Evolutionary conservation across 2,797 vertebrate species (phyloP).

Genomic region (Numenius phaeopus): DNA sequence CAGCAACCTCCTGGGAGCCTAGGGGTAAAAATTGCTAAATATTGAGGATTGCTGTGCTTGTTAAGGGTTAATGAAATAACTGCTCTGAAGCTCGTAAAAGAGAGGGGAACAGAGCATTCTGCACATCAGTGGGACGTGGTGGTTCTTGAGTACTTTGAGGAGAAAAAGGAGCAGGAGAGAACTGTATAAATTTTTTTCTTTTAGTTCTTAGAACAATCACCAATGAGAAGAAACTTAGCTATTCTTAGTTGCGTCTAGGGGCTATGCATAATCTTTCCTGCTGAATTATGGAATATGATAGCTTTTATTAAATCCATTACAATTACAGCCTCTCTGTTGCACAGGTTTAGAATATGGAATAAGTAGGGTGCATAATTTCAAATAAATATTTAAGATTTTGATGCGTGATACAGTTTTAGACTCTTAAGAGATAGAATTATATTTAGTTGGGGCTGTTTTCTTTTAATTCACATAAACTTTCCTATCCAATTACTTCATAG

Average conservation of each 20-base stretch:
- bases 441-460: slow-evolving; percentile 44
- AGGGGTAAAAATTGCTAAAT: background rate
- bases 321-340: slow-evolving; percentile 67
- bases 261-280: slow-evolving; percentile 70
- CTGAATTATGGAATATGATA: slow-evolving; percentile 77
- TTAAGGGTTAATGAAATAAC: slow-evolving; percentile 8
- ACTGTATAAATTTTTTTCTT: background rate
- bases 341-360: slow-evolving; percentile 79
- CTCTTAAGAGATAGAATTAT: slow-evolving; percentile 54
- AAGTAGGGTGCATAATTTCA: slow-evolving; percentile 81
- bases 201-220: slow-evolving; percentile 57
- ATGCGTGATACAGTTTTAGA: slow-evolving; percentile 70
- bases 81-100: background rate
- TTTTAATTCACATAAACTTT: slow-evolving; percentile 15
- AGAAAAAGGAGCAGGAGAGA: background rate
- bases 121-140: background rate
- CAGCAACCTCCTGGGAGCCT: background rate
- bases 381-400: slow-evolving; percentile 84
- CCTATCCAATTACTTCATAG: background rate
- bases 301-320: slow-evolving; percentile 78
- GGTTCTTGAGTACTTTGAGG: background rate
- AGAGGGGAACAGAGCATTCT: background rate
- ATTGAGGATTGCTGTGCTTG: background rate
- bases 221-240: slow-evolving; percentile 58
- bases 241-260: slow-evolving; percentile 76